phyloP scores from a whole-genome alignment of 2,888 invertebrate species.

The Tetramorium bicarinatum region DNA sequence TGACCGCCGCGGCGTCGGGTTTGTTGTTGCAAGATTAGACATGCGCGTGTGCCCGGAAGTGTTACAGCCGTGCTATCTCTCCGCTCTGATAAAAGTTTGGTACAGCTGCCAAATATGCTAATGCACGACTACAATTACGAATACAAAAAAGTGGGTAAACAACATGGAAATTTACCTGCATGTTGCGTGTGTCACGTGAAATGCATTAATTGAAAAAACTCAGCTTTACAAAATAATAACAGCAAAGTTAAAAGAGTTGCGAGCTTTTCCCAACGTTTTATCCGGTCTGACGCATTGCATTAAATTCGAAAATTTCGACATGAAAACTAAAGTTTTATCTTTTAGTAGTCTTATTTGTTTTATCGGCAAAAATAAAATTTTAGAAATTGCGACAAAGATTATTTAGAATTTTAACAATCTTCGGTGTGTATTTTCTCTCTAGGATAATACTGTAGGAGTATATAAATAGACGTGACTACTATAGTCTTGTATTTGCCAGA shows the following conservation, averaged over 20 bases:
- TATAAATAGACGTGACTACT: neutral
- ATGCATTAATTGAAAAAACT: slow-evolving; percentile 3
- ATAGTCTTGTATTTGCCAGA: neutral
- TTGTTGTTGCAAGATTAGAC: slow-evolving; percentile 61
- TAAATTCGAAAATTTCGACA: neutral
- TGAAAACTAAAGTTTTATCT: neutral
- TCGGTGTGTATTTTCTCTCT: neutral
- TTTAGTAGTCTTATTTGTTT: neutral
- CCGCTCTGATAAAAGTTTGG: slow-evolving; percentile 32
- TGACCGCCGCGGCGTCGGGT: slow-evolving; percentile 47
- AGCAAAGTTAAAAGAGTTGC: neutral
- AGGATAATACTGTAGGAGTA: neutral
- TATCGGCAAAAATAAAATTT: neutral
- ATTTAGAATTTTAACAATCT: neutral
- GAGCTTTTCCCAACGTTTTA: neutral
- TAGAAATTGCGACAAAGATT: neutral
- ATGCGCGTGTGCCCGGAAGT: slow-evolving; percentile 33
- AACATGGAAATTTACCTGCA: slow-evolving; percentile 5
- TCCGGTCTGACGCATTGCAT: neutral
- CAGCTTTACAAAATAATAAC: neutral
- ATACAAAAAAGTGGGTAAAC: slow-evolving; percentile 27
- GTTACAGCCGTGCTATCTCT: slow-evolving; percentile 34
- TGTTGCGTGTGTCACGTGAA: neutral
- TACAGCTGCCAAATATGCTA: slow-evolving; percentile 39
- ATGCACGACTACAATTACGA: slow-evolving; percentile 10